phyloP scores from a whole-genome alignment of 2,888 invertebrate genomes.

The Acrocera orbiculus region DNA sequence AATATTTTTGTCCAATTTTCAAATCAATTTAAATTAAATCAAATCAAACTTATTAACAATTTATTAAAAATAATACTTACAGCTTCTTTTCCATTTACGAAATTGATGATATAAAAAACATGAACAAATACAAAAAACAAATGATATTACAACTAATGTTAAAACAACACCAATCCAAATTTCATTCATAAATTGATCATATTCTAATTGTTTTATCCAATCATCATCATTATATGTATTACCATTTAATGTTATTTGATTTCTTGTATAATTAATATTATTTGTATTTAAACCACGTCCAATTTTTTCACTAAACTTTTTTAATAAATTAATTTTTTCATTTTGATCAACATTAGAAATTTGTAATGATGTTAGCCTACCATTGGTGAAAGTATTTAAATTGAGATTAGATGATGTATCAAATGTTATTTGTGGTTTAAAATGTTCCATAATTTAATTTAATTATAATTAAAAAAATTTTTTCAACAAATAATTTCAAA shows the following conservation, averaged over 20 bases:
- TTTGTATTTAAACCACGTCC: conserved; percentile 18
- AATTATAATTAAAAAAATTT: too few species aligned
- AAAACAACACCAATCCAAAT: conserved; percentile 46
- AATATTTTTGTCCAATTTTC: too few species aligned
- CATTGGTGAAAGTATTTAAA: conserved; percentile 22
- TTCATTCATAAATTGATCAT: conserved; percentile 42
- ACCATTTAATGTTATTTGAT: conserved; percentile 5
- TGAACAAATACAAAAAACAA: conserved; percentile 44
- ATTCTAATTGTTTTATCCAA: conserved; percentile 30
- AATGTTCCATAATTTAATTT: conserved; percentile 20
- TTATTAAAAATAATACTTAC: conserved; percentile 28
- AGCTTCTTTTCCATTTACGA: conserved; percentile 42
- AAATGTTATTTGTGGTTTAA: conserved; percentile 24
- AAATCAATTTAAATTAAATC: too few species aligned
- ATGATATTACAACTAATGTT: conserved; percentile 40
- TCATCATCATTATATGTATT: conserved; percentile 15
- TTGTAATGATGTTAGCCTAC: background rate
- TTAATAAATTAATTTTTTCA: conserved; percentile 18
- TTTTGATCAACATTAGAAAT: background rate
- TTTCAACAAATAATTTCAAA: too few species aligned
- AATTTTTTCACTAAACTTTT: conserved; percentile 23
- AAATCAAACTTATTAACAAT: too few species aligned
- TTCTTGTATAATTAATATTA: conserved; percentile 12
- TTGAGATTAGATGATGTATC: conserved; percentile 24
- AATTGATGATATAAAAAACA: conserved; percentile 46